A percentile compares a stretch with the other conserved stretches of the same genome.
These are phyloP conservation scores for Acrocyrtus sp. DNA, from an alignment of 2,888 invertebrate genomes.

Conservation along the genomic window DNA sequence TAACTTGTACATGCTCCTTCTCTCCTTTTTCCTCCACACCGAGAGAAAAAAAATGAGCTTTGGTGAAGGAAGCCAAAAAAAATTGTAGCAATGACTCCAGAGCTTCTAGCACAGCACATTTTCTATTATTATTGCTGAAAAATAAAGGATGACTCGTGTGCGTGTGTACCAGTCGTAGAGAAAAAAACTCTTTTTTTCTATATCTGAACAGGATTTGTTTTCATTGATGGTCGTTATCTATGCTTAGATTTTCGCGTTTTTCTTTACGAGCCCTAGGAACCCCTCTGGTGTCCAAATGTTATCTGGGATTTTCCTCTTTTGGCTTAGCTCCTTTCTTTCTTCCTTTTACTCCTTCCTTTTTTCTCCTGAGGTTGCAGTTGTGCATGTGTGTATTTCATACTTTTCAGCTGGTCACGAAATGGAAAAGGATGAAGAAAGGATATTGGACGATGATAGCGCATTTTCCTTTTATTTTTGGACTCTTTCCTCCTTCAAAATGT, in stretches of 20 bases:
- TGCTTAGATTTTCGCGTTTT: conserved; percentile 40
- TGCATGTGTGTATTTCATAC: conserved; percentile 17
- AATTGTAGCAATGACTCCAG: not conserved
- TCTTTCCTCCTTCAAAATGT: not conserved
- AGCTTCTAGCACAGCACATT: conserved; percentile 11
- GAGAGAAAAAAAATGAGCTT: conserved; percentile 21
- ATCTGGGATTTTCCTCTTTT: conserved; percentile 30
- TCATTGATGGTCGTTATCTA: conserved; percentile 54
- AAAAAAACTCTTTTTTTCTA: conserved; percentile 1
- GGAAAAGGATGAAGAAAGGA: conserved; percentile 42
- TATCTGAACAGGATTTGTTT: conserved; percentile 35
- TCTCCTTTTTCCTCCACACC: not conserved
- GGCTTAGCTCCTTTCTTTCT: conserved; percentile 9
- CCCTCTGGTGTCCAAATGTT: conserved; percentile 42
- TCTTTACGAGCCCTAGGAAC: conserved; percentile 35
- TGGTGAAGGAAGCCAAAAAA: conserved; percentile 5
- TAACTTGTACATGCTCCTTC: conserved; percentile 29
- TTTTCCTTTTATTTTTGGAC: conserved; percentile 13
- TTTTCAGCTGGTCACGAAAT: conserved; percentile 50
- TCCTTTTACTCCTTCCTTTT: not conserved
- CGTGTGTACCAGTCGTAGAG: conserved; percentile 42
- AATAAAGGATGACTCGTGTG: conserved; percentile 49
- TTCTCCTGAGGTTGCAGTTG: not conserved
- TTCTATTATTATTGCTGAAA: conserved; percentile 28
- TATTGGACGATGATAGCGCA: conserved; percentile 11